Evolutionary conservation across 2,888 invertebrate species (phyloP), one percentile per base, ranked within the genome.

Genomic region (Mallateleia sp.): DNA sequence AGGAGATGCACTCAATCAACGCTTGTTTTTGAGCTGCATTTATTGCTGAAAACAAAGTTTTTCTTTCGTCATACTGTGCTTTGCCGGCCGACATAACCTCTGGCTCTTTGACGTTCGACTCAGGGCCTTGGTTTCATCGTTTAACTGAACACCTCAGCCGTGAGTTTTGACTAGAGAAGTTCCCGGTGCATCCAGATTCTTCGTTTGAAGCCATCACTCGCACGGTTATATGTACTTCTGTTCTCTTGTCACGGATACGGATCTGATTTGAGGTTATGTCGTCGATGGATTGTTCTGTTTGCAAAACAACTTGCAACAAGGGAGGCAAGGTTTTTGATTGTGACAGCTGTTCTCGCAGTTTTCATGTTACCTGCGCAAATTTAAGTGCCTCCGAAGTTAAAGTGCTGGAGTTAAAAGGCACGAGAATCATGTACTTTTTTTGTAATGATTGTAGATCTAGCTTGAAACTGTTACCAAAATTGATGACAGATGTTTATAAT

Each of bases 401-500:
- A 56, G 56, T 56, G 4, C 7, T 56, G 4, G 56, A 56, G 18
- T 28, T 56, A n/a, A 56, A 32, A 28, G 15, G 25, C 25, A 4
- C 20, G 11, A 56, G 56, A 25, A 5, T 25, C 14, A 25, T 28
- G 24, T 25, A 28, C n/a, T 56, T 56, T 56, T 56, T 25, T 56
- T 56, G 56, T 32, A 1, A 14, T 9, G 28, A 25, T 3, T 56
- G 56, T n/a, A 24, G 56, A 15, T 56, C 28, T 28, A 28, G 56
- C 32, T 14, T 56, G 15, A 11, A 25, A 56, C n/a, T 56, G 11
- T 28, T 24, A 24, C 54, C 54, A 11, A 24, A 54, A 18, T 24
- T 24, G 22, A 54, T 54, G 54, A 54, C 54, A 24, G 54, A 54
- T 54, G 6, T 56, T 28, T 56, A 56, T 28, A 56, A 56, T 32